Conservation (phyloP, 2,888 invertebrate species). For the Syrphus vitripennis region DNA sequence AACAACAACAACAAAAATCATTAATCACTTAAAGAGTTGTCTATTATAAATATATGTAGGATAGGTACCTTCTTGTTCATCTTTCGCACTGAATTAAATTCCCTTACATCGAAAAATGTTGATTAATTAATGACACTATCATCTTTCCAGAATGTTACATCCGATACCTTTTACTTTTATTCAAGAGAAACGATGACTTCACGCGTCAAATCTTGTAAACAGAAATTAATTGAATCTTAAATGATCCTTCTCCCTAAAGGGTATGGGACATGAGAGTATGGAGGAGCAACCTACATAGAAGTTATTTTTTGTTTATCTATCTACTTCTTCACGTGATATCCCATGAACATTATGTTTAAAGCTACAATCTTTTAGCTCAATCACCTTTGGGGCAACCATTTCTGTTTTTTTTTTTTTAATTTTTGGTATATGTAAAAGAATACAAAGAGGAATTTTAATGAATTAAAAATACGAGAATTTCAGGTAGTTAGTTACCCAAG, state of each 20-base stretch:
- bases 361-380: background rate
- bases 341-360: background rate
- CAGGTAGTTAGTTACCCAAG: background rate
- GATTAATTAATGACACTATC: conserved; percentile 25
- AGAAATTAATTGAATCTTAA: conserved; percentile 25
- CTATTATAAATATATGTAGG: background rate
- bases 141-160: background rate
- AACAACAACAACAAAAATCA: background rate
- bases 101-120: background rate
- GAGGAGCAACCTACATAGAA: too few relatives aligned
- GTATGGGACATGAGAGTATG: too few relatives aligned
- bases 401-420: background rate
- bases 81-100: background rate
- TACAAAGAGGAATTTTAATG: conserved; percentile 3
- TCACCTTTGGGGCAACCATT: background rate
- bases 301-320: too few relatives aligned
- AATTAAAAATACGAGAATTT: background rate
- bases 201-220: conserved; percentile 1
- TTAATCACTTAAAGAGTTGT: background rate
- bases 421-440: background rate
- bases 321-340: too few relatives aligned
- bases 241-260: background rate
- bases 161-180: background rate
- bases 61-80: background rate
- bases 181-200: background rate